Evolutionary conservation across 1,140 invertebrate genomes (phyloP).

Genomic region (Brachionus paranguensis): DNA sequence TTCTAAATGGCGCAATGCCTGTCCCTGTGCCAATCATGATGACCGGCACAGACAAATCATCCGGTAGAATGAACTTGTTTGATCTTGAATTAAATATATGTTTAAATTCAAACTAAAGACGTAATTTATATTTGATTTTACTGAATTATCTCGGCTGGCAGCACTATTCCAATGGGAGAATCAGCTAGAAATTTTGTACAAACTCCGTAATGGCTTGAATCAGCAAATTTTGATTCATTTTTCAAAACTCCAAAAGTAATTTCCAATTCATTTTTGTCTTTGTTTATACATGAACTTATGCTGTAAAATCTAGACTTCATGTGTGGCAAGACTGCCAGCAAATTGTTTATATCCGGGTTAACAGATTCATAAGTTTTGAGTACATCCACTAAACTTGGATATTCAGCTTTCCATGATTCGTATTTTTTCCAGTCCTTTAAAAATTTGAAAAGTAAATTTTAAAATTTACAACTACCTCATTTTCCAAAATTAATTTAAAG

Average conservation of each 20-base stretch:
- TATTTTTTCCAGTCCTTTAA: conserved; percentile 57
- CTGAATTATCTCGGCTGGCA: conserved; percentile 71
- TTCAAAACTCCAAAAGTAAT: conserved; percentile 83
- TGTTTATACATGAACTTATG: conserved; percentile 74
- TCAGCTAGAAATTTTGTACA: conserved; percentile 77
- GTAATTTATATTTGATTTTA: conserved; percentile 63
- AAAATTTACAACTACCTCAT: too few species aligned
- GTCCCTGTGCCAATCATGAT: conserved; percentile 21
- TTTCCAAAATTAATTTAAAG: too few species aligned
- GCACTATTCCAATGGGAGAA: conserved; percentile 49
- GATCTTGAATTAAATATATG: conserved; percentile 42
- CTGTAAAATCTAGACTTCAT: conserved; percentile 88
- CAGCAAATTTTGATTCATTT: conserved; percentile 71
- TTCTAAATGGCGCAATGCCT: conserved; percentile 37
- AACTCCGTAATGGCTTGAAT: conserved; percentile 70
- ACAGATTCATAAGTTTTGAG: conserved; percentile 88
- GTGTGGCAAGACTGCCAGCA: conserved; percentile 74
- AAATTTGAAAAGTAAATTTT: too few species aligned
- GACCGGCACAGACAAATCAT: not conserved
- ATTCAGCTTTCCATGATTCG: conserved; percentile 80
- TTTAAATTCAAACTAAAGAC: conserved; percentile 48
- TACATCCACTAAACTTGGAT: conserved; percentile 88
- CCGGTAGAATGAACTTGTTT: conserved; percentile 43
- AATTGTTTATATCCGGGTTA: conserved; percentile 70
- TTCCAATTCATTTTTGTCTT: conserved; percentile 70